A percentile compares a stretch with the other conserved stretches of the same genome.
phyloP scores from a whole-genome alignment of 2,113 vertebrate genomes.

The Phaethornis superciliosus region DNA sequence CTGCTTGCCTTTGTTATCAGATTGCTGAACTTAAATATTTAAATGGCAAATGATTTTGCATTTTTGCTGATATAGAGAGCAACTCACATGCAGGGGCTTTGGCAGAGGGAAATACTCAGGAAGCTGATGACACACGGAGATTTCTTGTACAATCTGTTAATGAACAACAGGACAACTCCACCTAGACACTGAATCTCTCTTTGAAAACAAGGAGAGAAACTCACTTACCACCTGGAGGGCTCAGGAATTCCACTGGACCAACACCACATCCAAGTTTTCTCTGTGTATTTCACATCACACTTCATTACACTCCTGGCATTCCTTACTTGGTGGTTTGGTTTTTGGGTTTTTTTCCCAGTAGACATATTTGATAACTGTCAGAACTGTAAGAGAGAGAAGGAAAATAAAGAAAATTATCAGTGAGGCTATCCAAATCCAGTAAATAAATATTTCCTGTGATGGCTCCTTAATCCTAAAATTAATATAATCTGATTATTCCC shows the following conservation, averaged over 20 bases:
- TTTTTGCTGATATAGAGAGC: not conserved
- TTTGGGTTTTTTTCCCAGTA: accelerated
- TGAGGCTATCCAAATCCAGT: not conserved
- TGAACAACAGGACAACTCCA: not conserved
- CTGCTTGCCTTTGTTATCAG: not conserved
- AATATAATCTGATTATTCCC: not conserved
- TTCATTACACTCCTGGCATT: not conserved
- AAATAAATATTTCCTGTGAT: not conserved
- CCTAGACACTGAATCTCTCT: no score
- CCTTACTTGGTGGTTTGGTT: not conserved
- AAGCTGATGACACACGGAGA: not conserved
- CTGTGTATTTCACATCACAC: not conserved
- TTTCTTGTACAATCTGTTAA: not conserved
- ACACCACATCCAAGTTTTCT: not conserved
- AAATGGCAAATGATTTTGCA: not conserved
- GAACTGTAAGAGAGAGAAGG: not conserved
- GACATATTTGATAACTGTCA: not conserved
- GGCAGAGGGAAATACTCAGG: not conserved
- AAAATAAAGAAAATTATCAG: not conserved
- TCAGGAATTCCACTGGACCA: not conserved
- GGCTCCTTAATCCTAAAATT: not conserved
- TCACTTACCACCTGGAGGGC: not conserved
- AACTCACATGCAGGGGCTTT: not conserved
- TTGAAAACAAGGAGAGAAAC: not conserved
- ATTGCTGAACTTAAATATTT: not conserved